A percentile compares a stretch with the other conserved stretches of the same genome.
phyloP scores from a whole-genome alignment of 2,888 invertebrate species.

The Monopis laevigella region DNA sequence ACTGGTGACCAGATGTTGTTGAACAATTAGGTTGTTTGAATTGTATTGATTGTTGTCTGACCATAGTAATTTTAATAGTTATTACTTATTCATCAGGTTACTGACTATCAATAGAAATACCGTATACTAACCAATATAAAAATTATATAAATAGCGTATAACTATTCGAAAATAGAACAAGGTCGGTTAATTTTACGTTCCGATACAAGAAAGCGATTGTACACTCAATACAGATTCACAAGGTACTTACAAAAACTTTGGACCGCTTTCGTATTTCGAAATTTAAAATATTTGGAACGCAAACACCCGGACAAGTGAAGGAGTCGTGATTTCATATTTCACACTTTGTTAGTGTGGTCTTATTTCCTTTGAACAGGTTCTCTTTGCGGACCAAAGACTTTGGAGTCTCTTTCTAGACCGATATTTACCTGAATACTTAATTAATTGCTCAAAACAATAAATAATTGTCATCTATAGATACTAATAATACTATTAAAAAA shows the following conservation, averaged over 20 bases:
- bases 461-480: no score
- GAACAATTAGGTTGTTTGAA: neutral
- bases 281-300: conserved; percentile 55
- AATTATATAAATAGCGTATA: conserved; percentile 8
- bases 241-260: conserved; percentile 24
- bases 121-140: conserved; percentile 3
- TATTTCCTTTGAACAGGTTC: conserved; percentile 43
- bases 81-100: neutral
- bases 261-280: conserved; percentile 41
- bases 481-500: no score
- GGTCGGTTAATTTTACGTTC: conserved; percentile 25
- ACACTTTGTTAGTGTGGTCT: conserved; percentile 54
- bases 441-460: no score
- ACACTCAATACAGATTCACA: conserved; percentile 29
- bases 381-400: no score
- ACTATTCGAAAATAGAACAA: conserved; percentile 35
- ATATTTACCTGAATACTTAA: no score
- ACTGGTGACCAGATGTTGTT: conserved; percentile 35
- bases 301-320: conserved; percentile 52
- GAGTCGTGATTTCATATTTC: conserved; percentile 67
- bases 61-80: no score
- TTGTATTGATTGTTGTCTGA: no score
- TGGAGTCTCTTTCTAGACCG: no score
- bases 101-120: neutral
- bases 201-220: conserved; percentile 23